Evolutionary conservation across 2,113 vertebrate genomes (phyloP), one percentile per base, ranked within the genome.

Genomic region (Nymphicus hollandicus): DNA sequence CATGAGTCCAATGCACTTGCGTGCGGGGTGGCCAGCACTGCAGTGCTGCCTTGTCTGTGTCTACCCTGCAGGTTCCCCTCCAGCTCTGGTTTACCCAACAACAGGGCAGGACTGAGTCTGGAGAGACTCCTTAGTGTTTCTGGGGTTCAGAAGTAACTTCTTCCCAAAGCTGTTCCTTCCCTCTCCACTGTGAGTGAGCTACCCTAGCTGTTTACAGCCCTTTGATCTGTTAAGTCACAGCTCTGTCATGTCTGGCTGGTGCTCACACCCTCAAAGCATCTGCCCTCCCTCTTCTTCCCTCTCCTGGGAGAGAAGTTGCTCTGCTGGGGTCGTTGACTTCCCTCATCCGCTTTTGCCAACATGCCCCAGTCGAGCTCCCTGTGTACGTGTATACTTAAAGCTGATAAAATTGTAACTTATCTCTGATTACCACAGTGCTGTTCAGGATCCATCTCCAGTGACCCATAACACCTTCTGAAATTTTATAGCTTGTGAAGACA

Each of bases 1-100:
- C 5, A 0, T 11, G 11, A 20, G 11, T 39, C 35, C 23, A 5
- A 1, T 3, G 18, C 8, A 1, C 9, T 27, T 3, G 3, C 0
- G 1, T 11, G 12, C 4, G 39, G 10, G 10, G 29, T 31, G 50
- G 72, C 29, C 22, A 13, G 11, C 7, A 1, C 23, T 0, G 1
- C 22, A 19, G 13, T 0, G 0, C 31, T 50, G 47, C 43, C 28
- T 16, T 16, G 28, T 27, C 70, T 43, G 25, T 17, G 85, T 39
- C 27, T 33, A 29, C 16, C 49, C 17, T 29, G 29, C 20, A 10
- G 9, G 2, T 52, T 66, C 37, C 37, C 39, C 65, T 22, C n/a
- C 28, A 39, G 56, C 81, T 58, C 58, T 58, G 56, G 2, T 15
- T 82, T 55, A 13, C 24, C 24, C 52, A 2, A 3, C 50, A 28